Percentiles rank a stretch among this genome's conserved stretches.
Conservation (phyloP, 2,113 vertebrate species). For the Bettongia penicillata region DNA sequence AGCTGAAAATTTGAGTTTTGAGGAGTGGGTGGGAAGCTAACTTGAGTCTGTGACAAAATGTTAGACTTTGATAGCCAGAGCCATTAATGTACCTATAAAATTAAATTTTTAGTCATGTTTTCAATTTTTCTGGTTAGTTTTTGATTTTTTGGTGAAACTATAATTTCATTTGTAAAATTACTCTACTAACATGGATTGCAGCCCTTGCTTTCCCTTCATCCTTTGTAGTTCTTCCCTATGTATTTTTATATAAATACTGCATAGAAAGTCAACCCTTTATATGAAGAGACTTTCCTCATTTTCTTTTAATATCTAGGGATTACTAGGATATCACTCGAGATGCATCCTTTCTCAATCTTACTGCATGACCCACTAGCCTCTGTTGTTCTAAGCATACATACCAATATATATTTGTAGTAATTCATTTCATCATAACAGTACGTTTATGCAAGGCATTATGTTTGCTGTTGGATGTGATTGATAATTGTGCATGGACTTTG, state of each 20-base stretch:
- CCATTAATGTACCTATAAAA: not conserved
- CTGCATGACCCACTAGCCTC: not conserved
- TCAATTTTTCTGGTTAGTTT: not conserved
- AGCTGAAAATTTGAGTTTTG: not conserved
- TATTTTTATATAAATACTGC: not conserved
- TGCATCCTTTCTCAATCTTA: not conserved
- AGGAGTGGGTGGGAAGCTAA: not conserved
- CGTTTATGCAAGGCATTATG: not conserved
- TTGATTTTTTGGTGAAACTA: not conserved
- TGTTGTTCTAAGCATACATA: not conserved
- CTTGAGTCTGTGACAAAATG: not conserved
- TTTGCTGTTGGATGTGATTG: not conserved
- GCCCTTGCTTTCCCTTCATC: not conserved
- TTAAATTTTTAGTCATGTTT: not conserved
- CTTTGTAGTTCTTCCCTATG: not conserved
- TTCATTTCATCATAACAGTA: not conserved
- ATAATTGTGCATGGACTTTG: not conserved
- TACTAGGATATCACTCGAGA: not conserved
- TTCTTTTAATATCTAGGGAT: not conserved
- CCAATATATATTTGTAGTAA: not conserved
- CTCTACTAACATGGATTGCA: not conserved
- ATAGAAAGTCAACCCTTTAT: not conserved
- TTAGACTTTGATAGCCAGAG: not conserved
- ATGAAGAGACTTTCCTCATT: not conserved
- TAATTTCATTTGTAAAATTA: not conserved